Conservation (phyloP, 2,113 vertebrate genomes). For the Mirza zaza region DNA sequence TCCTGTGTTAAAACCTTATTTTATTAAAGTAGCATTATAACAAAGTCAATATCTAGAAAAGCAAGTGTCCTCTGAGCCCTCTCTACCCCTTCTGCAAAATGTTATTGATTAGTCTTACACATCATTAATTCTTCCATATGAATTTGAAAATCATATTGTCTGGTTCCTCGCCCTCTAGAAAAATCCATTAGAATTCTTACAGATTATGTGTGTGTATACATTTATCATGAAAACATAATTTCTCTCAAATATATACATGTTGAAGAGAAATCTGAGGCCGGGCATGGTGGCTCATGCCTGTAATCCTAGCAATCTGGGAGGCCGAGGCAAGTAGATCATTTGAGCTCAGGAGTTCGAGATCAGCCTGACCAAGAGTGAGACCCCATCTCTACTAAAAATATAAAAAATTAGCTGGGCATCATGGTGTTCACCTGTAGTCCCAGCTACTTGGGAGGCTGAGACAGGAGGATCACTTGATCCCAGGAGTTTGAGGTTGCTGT, state of each 20-base stretch:
- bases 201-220: background rate
- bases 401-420: too few species aligned
- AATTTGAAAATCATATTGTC: background rate
- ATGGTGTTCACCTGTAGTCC: too few species aligned
- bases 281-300: too few species aligned
- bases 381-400: too few species aligned
- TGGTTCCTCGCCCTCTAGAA: background rate
- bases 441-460: too few species aligned
- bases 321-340: too few species aligned
- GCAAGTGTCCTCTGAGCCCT: background rate
- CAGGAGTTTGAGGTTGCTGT: too few species aligned
- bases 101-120: background rate
- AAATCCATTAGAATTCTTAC: constrained; percentile 28
- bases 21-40: constrained; percentile 23
- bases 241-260: background rate
- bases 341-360: too few species aligned
- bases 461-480: too few species aligned
- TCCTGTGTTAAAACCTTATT: background rate
- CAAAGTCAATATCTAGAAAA: constrained; percentile 32
- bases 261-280: background rate
- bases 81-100: background rate
- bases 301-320: too few species aligned
- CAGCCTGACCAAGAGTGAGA: too few species aligned
- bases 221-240: background rate
- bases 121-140: background rate